These are phyloP conservation scores for Athene cunicularia DNA, from an alignment of 2,113 vertebrate species.

Conservation along the genomic window DNA sequence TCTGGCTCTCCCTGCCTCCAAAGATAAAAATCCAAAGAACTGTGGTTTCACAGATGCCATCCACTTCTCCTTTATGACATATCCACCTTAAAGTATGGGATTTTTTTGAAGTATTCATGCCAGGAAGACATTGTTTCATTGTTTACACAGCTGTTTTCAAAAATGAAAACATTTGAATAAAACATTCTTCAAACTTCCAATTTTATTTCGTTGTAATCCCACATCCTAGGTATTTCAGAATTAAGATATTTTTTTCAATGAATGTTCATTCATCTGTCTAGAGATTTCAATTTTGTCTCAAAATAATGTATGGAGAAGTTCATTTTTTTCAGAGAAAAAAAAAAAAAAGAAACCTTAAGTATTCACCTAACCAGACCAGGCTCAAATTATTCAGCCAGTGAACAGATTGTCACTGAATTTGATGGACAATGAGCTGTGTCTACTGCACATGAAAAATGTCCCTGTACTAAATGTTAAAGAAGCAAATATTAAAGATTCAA, in stretches of 20 bases:
- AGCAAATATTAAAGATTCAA: not conserved
- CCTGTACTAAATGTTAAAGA: not conserved
- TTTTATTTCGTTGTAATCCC: not conserved
- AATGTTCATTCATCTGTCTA: not conserved
- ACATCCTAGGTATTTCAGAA: not conserved
- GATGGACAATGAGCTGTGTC: not conserved
- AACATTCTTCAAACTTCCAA: not conserved
- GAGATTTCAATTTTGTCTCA: not conserved
- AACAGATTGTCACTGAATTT: not conserved
- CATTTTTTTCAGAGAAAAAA: not conserved
- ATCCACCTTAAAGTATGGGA: not conserved
- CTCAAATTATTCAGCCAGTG: not conserved
- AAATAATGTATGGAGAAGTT: not conserved
- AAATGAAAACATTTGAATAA: not conserved
- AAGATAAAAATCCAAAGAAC: not conserved
- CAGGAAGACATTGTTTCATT: not conserved
- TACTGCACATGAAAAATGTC: not conserved
- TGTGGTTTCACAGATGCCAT: not conserved
- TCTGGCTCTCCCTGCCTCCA: not conserved
- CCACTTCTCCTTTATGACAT: not conserved
- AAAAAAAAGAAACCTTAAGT: not conserved
- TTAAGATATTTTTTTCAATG: not conserved
- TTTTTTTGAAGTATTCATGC: not conserved
- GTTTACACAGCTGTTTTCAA: conserved; percentile 17
- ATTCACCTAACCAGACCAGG: not conserved